Percentiles rank a stretch among this genome's conserved stretches.
phyloP scores from a whole-genome alignment of 2,888 invertebrate species.

The Pilophorus perplexus region DNA sequence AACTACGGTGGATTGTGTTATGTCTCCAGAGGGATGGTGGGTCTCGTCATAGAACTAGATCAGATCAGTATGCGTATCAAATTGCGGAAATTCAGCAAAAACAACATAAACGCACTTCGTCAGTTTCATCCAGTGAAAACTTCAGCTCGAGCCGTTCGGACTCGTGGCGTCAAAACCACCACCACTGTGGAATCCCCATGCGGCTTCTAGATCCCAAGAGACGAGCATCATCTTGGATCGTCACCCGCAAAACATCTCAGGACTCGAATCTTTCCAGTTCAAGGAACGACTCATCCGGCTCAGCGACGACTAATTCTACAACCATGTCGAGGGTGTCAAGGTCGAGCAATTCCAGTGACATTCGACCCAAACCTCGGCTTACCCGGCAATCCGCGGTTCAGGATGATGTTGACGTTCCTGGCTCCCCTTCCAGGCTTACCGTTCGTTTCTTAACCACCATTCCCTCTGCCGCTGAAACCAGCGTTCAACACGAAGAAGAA shows the following conservation, averaged over 20 bases:
- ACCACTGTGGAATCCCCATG: slow-evolving; percentile 73
- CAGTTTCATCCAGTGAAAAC: slow-evolving; percentile 84
- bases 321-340: slow-evolving; percentile 86
- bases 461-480: slow-evolving; percentile 70
- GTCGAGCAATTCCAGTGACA: slow-evolving; percentile 70
- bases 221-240: slow-evolving; percentile 82
- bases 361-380: slow-evolving; percentile 65
- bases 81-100: slow-evolving; percentile 73
- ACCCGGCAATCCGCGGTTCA: slow-evolving; percentile 78
- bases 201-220: slow-evolving; percentile 71
- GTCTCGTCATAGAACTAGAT: slow-evolving; percentile 54
- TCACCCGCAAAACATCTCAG: slow-evolving; percentile 87
- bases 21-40: slow-evolving; percentile 53
- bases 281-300: slow-evolving; percentile 86
- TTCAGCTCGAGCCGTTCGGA: slow-evolving; percentile 85
- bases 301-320: slow-evolving; percentile 83
- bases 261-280: slow-evolving; percentile 89
- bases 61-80: slow-evolving; percentile 71
- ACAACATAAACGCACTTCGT: slow-evolving; percentile 73
- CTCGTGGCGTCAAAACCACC: slow-evolving; percentile 75
- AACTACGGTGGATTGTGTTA: slow-evolving; percentile 58
- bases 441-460: slow-evolving; percentile 68
- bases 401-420: slow-evolving; percentile 63
- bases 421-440: slow-evolving; percentile 57
- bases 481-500: slow-evolving; percentile 65